A percentile compares a stretch with the other conserved stretches of the same genome.
phyloP scores from a whole-genome alignment of 2,113 vertebrate species.

The Rhinolophus sinicus region DNA sequence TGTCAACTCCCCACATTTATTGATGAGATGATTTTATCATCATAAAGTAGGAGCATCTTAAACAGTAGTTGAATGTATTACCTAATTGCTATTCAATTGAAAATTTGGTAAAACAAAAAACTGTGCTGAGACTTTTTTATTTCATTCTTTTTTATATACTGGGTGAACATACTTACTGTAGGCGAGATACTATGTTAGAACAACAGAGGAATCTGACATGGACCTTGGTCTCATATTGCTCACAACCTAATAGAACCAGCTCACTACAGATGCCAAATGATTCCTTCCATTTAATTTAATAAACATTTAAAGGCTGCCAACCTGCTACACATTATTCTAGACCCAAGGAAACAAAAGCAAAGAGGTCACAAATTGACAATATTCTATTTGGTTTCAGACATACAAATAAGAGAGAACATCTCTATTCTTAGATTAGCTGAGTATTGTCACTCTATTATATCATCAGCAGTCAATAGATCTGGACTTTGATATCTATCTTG shows the following conservation, averaged over 20 bases:
- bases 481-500: background rate
- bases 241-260: background rate
- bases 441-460: background rate
- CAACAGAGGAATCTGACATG: background rate
- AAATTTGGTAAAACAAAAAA: background rate
- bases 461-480: background rate
- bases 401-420: background rate
- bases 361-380: background rate
- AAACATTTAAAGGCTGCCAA: background rate
- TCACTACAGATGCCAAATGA: background rate
- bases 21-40: background rate
- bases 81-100: constrained; percentile 10
- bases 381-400: background rate
- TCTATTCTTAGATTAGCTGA: background rate
- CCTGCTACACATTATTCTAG: background rate
- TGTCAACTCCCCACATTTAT: background rate
- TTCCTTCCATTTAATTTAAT: background rate
- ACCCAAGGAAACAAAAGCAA: constrained; percentile 12
- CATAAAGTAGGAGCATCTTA: constrained; percentile 14
- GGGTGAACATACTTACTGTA: background rate
- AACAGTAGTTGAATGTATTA: background rate
- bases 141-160: background rate
- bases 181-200: background rate
- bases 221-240: background rate
- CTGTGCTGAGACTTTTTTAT: background rate